A percentile compares a stretch with the other conserved stretches of the same genome.
These are phyloP conservation scores for Trypoxylon attenuatum DNA, from an alignment of 2,888 invertebrate species.

Conservation along the genomic window DNA sequence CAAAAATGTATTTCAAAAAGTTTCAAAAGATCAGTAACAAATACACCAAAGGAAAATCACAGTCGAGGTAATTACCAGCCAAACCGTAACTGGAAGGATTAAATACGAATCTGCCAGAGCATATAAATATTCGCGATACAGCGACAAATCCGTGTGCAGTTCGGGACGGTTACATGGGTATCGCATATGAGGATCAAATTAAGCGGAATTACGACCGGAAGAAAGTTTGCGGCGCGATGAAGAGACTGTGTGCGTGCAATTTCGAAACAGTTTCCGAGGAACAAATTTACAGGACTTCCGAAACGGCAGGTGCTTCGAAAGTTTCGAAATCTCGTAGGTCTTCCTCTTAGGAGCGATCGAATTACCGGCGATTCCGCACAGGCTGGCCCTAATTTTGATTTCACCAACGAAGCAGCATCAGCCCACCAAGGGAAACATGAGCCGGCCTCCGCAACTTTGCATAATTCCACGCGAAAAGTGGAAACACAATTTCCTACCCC, in stretches of 20 bases:
- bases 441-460: constrained; percentile 21
- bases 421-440: constrained; percentile 18
- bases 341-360: constrained; percentile 29
- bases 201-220: not conserved
- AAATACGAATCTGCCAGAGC: too few species aligned
- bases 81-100: too few species aligned
- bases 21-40: too few species aligned
- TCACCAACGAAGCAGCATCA: constrained; percentile 21
- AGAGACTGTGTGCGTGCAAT: constrained; percentile 24
- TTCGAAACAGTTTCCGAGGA: constrained; percentile 29
- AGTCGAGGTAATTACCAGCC: too few species aligned
- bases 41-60: too few species aligned
- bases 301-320: constrained; percentile 28
- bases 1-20: too few species aligned
- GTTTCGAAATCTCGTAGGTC: constrained; percentile 36
- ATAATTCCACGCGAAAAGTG: constrained; percentile 17
- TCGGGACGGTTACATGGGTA: too few species aligned
- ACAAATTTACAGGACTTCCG: constrained; percentile 34
- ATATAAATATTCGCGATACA: too few species aligned
- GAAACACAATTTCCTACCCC: constrained; percentile 23
- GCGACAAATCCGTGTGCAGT: too few species aligned
- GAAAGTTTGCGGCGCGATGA: constrained; percentile 1
- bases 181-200: not conserved
- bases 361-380: constrained; percentile 25
- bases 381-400: constrained; percentile 37